Evolutionary conservation across 2,113 vertebrate species (phyloP).

Genomic region (Clupea harengus): DNA sequence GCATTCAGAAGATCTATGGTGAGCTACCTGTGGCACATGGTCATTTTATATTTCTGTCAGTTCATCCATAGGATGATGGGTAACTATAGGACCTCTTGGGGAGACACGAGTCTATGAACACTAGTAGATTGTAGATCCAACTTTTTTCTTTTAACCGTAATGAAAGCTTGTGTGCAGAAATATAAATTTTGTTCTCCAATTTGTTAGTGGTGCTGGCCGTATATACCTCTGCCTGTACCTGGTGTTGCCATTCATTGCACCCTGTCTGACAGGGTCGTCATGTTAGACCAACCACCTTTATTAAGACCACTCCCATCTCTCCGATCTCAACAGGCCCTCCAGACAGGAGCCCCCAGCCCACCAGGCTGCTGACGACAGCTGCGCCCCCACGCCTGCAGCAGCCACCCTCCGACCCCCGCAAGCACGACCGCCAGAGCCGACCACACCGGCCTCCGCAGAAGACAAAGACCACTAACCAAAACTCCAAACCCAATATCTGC

Average conservation of each 20-base stretch:
- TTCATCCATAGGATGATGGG: background rate
- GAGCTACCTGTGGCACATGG: slow-evolving; percentile 10
- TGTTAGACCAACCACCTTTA: no score
- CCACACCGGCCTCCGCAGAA: slow-evolving; percentile 88
- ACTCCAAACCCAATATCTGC: slow-evolving; percentile 96
- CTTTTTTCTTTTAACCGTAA: no score
- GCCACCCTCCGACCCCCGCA: slow-evolving; percentile 86
- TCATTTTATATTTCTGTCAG: background rate
- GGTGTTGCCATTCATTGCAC: no score
- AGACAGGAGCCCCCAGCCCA: slow-evolving; percentile 91
- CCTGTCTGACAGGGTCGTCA: no score
- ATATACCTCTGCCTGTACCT: no score
- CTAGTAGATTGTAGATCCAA: no score
- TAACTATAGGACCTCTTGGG: background rate
- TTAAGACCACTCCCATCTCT: background rate
- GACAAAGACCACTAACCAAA: slow-evolving; percentile 86
- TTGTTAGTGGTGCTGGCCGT: no score
- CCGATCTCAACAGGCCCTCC: slow-evolving; percentile 82
- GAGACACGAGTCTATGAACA: no score
- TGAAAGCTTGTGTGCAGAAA: no score
- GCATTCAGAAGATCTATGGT: slow-evolving; percentile 82
- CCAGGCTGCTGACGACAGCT: slow-evolving; percentile 88
- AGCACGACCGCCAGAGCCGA: slow-evolving; percentile 87
- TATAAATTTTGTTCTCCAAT: no score
- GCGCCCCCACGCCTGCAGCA: slow-evolving; percentile 85